Evolutionary conservation across 2,113 vertebrate species (phyloP), one percentile per base, ranked within the genome.

Genomic region (Gavialis gangeticus): DNA sequence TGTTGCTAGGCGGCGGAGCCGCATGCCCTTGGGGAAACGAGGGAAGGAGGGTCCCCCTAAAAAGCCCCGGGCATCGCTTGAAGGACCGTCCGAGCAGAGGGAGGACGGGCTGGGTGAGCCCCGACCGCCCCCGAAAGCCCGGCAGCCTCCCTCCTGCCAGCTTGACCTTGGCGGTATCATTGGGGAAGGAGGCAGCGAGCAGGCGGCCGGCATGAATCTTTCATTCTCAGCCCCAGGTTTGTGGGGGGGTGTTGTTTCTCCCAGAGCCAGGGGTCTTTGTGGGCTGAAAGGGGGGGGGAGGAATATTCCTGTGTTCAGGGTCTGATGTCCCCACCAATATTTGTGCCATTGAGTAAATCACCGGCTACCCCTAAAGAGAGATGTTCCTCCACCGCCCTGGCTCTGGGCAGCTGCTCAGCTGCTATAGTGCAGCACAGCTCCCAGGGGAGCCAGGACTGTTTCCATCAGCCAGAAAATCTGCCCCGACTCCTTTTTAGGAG

Each of bases 81-180:
- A 5, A 34, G 86, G 80, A 30, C 15, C 21, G 55, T 15, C 55
- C 73, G 85, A 24, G 58, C 85, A 78, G 92, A 55, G 83, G n/a
- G 37, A n/a, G 19, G 13, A 22, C 6, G 63, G 57, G 5, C 4
- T 30, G 77, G 11, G 15, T 14, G 37, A 56, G 46, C 67, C 55
- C 87, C 12, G 0, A 37, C 2, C 54, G 2, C 34, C 12, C 27
- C 1, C 1, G 15, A 22, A 66, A 30, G 62, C 1, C 4, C 3
- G 16, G 14, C 59, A 63, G 63, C 18, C 73, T 34, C 34, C 34
- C 34, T 34, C 34, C 88, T 83, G 91, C 95, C 82, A 60, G 77
- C 4, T 55, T 98, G 98, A 98, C 98, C 98, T 98, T 98, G 97
- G 97, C 90, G 2, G 46, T 97, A 96, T 97, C 98, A 98, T 94